Percentiles rank a stretch among this genome's conserved stretches.
Evolutionary conservation across 2,113 vertebrate species (phyloP).

Genomic region (Riparia riparia): DNA sequence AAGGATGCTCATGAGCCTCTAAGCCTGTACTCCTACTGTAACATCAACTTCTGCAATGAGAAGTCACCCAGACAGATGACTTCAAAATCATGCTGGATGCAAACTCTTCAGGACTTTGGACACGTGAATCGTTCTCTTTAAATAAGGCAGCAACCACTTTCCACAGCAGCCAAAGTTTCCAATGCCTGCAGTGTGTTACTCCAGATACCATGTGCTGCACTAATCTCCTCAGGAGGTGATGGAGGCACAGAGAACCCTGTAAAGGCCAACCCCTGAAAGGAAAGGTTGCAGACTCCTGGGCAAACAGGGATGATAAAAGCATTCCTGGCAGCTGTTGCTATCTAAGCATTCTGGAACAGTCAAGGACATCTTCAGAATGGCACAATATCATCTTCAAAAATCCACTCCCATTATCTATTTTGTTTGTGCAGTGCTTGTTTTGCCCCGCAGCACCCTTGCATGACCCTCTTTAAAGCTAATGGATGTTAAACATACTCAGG

Average conservation of each 20-base stretch:
- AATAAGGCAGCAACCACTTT: not conserved
- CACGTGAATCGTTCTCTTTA: not conserved
- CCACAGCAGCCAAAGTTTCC: not conserved
- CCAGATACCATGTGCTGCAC: not conserved
- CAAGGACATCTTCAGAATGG: conserved; percentile 63
- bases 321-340: conserved; percentile 39
- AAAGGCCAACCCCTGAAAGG: conserved; percentile 36
- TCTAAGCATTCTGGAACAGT: conserved; percentile 47
- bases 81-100: not conserved
- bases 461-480: conserved; percentile 8
- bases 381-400: conserved; percentile 46
- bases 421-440: conserved; percentile 15
- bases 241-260: not conserved
- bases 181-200: not conserved
- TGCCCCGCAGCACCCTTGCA: not conserved
- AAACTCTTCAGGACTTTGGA: not conserved
- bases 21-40: not conserved
- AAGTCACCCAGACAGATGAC: not conserved
- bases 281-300: conserved; percentile 45
- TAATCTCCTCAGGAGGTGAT: conserved; percentile 37
- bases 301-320: conserved; percentile 61
- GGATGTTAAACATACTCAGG: not conserved
- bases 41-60: not conserved
- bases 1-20: not conserved
- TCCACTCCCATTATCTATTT: conserved; percentile 24